Evolutionary conservation across 1,140 invertebrate species (phyloP).

Genomic region (Zaprionus lachaisei): DNA sequence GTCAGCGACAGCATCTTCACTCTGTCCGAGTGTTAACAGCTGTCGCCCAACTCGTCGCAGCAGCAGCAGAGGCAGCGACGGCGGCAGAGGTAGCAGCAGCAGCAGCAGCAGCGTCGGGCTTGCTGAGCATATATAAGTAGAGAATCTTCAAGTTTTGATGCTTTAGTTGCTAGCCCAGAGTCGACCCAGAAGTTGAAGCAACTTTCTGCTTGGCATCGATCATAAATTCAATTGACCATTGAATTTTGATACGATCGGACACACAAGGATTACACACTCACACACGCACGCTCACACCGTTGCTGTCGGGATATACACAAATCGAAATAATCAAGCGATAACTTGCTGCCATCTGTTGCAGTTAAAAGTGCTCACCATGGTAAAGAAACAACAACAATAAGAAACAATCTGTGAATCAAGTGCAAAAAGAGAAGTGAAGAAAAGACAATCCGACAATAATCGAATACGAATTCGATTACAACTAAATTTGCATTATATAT

Average conservation of each 20-base stretch:
- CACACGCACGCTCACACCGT: slow-evolving; percentile 36
- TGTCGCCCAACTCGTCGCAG: slow-evolving; percentile 65
- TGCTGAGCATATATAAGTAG: slow-evolving; percentile 81
- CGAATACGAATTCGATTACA: slow-evolving; percentile 19
- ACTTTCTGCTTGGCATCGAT: slow-evolving; percentile 80
- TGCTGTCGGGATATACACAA: slow-evolving; percentile 41
- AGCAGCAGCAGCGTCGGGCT: slow-evolving; percentile 43
- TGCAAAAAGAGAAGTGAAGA: slow-evolving; percentile 43
- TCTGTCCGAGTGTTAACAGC: slow-evolving; percentile 71
- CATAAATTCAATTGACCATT: slow-evolving; percentile 84
- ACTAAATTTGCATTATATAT: slow-evolving; percentile 22
- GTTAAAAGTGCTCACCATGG: slow-evolving; percentile 80
- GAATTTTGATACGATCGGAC: slow-evolving; percentile 84
- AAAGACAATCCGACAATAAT: slow-evolving; percentile 24
- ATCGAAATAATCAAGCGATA: slow-evolving; percentile 26
- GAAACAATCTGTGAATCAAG: slow-evolving; percentile 51
- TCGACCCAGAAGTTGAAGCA: slow-evolving; percentile 84
- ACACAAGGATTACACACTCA: slow-evolving; percentile 64
- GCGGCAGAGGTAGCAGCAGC: slow-evolving; percentile 27
- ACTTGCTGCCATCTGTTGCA: slow-evolving; percentile 55
- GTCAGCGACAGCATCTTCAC: slow-evolving; percentile 54
- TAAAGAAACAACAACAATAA: slow-evolving; percentile 51
- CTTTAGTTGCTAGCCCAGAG: slow-evolving; percentile 84
- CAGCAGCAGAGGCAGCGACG: slow-evolving; percentile 23
- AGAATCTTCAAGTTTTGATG: slow-evolving; percentile 84